Percentiles rank a stretch among this genome's conserved stretches.
phyloP scores from a whole-genome alignment of 2,888 invertebrate species.

The Parnassius glacialis region DNA sequence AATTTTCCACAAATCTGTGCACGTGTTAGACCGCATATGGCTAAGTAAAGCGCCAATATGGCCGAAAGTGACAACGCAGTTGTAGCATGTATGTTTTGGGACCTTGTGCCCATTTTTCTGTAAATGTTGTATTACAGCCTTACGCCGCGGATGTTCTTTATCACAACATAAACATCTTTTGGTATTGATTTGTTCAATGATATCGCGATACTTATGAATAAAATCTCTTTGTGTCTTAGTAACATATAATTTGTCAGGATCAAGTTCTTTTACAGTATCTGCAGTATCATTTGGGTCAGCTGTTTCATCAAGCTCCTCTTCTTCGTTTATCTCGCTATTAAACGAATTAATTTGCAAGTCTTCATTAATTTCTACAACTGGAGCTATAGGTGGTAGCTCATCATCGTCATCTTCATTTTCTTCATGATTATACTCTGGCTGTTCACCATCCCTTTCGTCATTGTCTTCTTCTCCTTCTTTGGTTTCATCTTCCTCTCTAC shows the following conservation, averaged over 20 bases:
- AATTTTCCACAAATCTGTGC: slow-evolving; percentile 75
- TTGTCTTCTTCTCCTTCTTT: slow-evolving; percentile 41
- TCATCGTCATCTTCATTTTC: slow-evolving; percentile 68
- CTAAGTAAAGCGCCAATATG: slow-evolving; percentile 76
- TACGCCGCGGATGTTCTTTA: slow-evolving; percentile 70
- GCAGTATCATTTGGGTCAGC: slow-evolving; percentile 51
- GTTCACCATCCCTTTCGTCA: slow-evolving; percentile 44
- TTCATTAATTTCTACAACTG: slow-evolving; percentile 72
- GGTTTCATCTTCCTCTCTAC: slow-evolving; percentile 36
- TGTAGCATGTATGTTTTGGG: slow-evolving; percentile 83
- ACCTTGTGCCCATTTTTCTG: slow-evolving; percentile 80
- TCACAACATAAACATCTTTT: slow-evolving; percentile 74
- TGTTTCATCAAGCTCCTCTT: slow-evolving; percentile 50
- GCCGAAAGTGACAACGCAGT: slow-evolving; percentile 81
- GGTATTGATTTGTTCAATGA: slow-evolving; percentile 75
- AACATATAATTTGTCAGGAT: slow-evolving; percentile 64
- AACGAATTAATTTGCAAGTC: slow-evolving; percentile 64
- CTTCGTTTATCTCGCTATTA: slow-evolving; percentile 61
- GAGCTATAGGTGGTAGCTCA: slow-evolving; percentile 55
- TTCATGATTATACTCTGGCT: slow-evolving; percentile 42
- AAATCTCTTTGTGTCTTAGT: slow-evolving; percentile 73
- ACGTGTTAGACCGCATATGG: slow-evolving; percentile 75
- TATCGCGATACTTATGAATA: slow-evolving; percentile 66
- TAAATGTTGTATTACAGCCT: slow-evolving; percentile 76
- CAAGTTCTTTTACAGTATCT: slow-evolving; percentile 55